Evolutionary conservation across 2,888 invertebrate genomes (phyloP).

Genomic region (Drosophila ezoana): DNA sequence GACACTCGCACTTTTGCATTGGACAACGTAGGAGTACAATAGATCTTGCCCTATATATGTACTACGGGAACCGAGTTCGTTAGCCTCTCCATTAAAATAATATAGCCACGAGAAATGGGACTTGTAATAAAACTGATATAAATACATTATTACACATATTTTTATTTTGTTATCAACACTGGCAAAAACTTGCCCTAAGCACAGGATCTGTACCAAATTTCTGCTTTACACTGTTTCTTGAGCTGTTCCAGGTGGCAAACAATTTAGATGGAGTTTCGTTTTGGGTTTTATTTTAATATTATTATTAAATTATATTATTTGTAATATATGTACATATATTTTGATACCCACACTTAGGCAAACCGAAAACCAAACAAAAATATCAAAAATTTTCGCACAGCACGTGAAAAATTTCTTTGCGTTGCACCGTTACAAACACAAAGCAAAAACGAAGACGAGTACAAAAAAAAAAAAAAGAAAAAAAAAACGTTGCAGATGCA

Average conservation of each 20-base stretch:
- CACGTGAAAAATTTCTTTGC: constrained; percentile 18
- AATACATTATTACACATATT: not conserved
- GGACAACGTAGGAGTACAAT: constrained; percentile 5
- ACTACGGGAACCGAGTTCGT: constrained; percentile 18
- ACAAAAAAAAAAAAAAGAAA: constrained; percentile 8
- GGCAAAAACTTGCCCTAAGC: not conserved
- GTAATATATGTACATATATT: not conserved
- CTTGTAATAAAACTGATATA: constrained; percentile 3
- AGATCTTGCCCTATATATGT: constrained; percentile 2
- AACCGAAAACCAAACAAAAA: constrained; percentile 14
- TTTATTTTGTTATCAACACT: not conserved
- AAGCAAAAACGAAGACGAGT: constrained; percentile 6
- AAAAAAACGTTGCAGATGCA: constrained; percentile 6
- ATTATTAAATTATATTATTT: not conserved
- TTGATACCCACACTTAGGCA: constrained; percentile 43
- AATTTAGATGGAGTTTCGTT: constrained; percentile 27
- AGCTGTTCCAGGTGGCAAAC: constrained; percentile 20
- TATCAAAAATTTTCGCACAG: constrained; percentile 28
- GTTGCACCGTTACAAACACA: constrained; percentile 11
- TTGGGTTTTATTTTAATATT: not conserved
- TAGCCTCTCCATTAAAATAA: constrained; percentile 14
- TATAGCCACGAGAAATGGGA: not conserved
- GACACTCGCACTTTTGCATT: constrained; percentile 11
- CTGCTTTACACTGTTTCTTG: constrained; percentile 1
- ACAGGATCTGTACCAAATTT: not conserved